Conservation (phyloP, 37 sponge, comb jelly and placozoan genomes). For the Petrosia ficiformis region DNA sequence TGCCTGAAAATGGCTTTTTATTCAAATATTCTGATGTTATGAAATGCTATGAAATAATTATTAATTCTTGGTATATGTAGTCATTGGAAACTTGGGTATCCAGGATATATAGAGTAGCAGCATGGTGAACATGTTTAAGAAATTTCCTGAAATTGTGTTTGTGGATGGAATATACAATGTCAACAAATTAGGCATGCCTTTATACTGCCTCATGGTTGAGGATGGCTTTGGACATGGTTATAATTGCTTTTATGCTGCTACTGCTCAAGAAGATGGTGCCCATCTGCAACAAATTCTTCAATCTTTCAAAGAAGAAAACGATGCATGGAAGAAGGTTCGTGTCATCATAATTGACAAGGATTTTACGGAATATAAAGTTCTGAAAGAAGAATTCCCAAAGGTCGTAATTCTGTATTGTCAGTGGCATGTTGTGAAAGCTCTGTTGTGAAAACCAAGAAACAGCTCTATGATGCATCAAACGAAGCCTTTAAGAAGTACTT, state of each 20-base stretch:
- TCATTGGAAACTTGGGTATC: not conserved
- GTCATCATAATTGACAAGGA: slow-evolving; percentile 24
- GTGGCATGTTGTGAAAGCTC: slow-evolving; percentile 22
- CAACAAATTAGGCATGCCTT: slow-evolving; percentile 29
- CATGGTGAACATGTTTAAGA: slow-evolving; percentile 12
- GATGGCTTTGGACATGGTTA: slow-evolving; percentile 38
- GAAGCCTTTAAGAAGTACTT: not conserved
- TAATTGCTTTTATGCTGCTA: slow-evolving; percentile 27
- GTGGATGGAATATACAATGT: slow-evolving; percentile 34
- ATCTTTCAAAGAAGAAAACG: slow-evolving; percentile 14
- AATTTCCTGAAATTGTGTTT: slow-evolving; percentile 45
- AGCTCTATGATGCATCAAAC: not conserved
- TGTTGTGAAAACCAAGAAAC: not conserved
- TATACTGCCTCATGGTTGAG: slow-evolving; percentile 35
- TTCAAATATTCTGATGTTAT: too few species aligned
- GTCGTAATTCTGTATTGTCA: slow-evolving; percentile 13
- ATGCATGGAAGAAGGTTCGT: not conserved
- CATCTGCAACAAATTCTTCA: slow-evolving; percentile 9
- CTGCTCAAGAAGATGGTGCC: slow-evolving; percentile 19
- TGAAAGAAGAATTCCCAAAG: slow-evolving; percentile 18
- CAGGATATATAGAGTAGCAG: not conserved
- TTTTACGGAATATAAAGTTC: slow-evolving; percentile 19
- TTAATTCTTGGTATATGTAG: too few species aligned
- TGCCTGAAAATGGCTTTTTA: too few species aligned
- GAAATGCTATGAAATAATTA: too few species aligned